phyloP scores from a whole-genome alignment of 2,888 invertebrate species.

The Sympetrum striolatum region DNA sequence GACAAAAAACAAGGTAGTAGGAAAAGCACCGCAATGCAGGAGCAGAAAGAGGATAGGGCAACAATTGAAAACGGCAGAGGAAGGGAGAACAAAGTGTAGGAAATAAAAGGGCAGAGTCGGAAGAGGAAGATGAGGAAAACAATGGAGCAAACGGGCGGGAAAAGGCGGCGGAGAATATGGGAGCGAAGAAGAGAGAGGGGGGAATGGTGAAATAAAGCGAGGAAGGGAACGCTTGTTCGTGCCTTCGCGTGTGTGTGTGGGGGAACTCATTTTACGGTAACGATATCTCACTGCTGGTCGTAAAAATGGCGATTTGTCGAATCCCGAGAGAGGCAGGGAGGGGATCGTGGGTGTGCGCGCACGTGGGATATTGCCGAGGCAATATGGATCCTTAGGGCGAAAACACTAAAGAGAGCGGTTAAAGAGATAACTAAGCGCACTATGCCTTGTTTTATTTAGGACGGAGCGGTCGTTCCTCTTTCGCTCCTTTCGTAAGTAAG shows the following conservation, averaged over 20 bases:
- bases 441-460: background rate
- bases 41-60: no score
- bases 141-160: background rate
- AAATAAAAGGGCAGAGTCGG: background rate
- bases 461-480: background rate
- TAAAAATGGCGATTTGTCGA: background rate
- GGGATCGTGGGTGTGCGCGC: background rate
- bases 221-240: background rate
- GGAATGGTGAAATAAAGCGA: background rate
- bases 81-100: background rate
- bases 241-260: background rate
- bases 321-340: background rate
- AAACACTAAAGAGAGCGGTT: background rate
- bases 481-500: background rate
- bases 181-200: background rate
- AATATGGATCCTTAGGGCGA: background rate
- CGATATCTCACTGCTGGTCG: background rate
- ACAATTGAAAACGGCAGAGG: no score
- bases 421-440: background rate
- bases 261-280: background rate
- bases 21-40: no score
- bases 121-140: background rate
- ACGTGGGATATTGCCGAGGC: background rate
- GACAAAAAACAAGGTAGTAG: no score
- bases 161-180: no score